A percentile compares a stretch with the other conserved stretches of the same genome.
Evolutionary conservation across 2,113 vertebrate genomes (phyloP).

Genomic region (Sinosuthora webbiana): DNA sequence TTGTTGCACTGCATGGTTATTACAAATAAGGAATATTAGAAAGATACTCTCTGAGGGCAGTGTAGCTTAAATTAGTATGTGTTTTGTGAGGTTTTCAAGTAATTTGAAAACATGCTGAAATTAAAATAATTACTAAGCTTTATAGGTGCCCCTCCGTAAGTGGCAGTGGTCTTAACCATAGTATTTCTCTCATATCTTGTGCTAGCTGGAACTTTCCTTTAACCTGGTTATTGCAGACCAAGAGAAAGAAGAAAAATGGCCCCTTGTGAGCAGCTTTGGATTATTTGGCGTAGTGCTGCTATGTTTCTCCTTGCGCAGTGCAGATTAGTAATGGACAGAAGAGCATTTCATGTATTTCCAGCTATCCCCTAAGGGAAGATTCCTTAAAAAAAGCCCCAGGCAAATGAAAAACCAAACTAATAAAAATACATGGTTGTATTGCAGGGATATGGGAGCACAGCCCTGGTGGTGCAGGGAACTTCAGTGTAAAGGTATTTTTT

Average conservation of each 20-base stretch:
- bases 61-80: not conserved
- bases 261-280: not conserved
- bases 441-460: not conserved
- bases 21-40: not conserved
- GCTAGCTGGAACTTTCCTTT: not conserved
- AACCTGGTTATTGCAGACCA: not conserved
- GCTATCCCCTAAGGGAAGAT: not conserved
- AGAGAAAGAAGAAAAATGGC: not conserved
- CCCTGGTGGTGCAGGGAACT: fast-evolving
- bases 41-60: not conserved
- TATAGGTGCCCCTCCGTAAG: not conserved
- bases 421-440: not conserved
- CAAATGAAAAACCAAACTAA: not conserved
- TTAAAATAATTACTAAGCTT: not conserved
- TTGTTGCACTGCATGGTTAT: not conserved
- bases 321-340: not conserved
- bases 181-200: not conserved
- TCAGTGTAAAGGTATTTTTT: not conserved
- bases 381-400: not conserved
- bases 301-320: not conserved
- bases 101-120: not conserved
- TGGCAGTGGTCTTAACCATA: not conserved
- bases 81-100: not conserved
- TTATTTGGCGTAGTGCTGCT: not conserved
- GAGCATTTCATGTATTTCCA: not conserved